Evolutionary conservation across 2,888 invertebrate genomes (phyloP), one percentile per base, ranked within the genome.

Genomic region (Chironomus riparius): DNA sequence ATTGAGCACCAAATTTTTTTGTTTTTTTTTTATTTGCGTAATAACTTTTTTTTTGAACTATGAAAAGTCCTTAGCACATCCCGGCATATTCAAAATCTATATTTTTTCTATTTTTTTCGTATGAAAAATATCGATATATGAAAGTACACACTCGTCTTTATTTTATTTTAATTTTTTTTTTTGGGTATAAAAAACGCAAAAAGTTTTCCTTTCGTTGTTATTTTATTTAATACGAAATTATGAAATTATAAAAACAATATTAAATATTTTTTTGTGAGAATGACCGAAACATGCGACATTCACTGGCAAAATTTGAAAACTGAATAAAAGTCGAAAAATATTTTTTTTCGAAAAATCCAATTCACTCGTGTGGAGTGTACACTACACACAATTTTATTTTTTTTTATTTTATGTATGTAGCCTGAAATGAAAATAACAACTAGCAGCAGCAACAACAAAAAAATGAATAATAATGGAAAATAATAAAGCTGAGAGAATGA

Each of bases 381-480:
- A 38, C 38, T 73, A 73, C 74, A 74, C 68, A 74, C 74, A 74
- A 74, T 73, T 62, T 70, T 65, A 65, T 38, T 38, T 38, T 38
- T 38, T 38, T 38, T 38, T 38, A 38, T 56, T 56, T 73, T 73
- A 73, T 73, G 72, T 73, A 61, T 74, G 74, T 74, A 74, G 61
- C 74, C 74, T 62, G 72, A 72, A 72, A 72, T 72, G 72, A 72
- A 74, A 74, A 74, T 68, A 74, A 74, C 72, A 73, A 74, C 65
- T 65, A 65, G 65, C 74, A 74, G 68, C 68, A 38, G 74, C 65
- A 65, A 68, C 65, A 74, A 68, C 74, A 68, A 74, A 74, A 73
- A 74, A 74, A 74, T 74, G 74, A 72, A 72, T 72, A 74, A 74
- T 74, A 74, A 68, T 74, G 68, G 68, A 68, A 65, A 68, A 74